Conservation (phyloP, 2,113 vertebrate species). For the Podarcis cretensis region DNA sequence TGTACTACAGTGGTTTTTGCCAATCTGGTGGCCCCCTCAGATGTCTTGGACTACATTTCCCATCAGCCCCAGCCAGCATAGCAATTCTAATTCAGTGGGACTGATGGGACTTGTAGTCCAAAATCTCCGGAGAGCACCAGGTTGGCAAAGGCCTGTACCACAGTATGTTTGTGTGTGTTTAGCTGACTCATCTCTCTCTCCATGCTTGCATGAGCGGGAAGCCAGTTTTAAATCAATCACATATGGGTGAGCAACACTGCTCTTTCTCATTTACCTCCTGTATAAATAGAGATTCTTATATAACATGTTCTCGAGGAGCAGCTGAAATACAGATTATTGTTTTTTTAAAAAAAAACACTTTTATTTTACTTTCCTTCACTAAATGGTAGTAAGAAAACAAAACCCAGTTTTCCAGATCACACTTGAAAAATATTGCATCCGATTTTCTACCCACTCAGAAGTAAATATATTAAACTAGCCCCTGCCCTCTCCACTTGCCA, state of each 20-base stretch:
- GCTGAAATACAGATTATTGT: not conserved
- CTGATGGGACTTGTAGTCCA: not conserved
- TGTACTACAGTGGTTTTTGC: not conserved
- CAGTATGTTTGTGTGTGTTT: conserved; percentile 10
- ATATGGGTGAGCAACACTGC: not conserved
- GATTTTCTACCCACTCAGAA: not conserved
- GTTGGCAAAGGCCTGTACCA: not conserved
- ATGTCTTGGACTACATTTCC: too few relatives aligned
- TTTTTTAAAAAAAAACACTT: conserved; percentile 2
- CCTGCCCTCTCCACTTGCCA: too few relatives aligned
- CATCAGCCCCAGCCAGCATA: too few relatives aligned
- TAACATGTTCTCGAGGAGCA: conserved; percentile 5
- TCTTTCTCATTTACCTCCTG: conserved; percentile 31
- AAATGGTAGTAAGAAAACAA: conserved; percentile 6
- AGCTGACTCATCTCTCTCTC: conserved; percentile 8
- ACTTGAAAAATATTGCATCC: not conserved
- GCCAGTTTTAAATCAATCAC: conserved; percentile 40
- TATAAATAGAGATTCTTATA: conserved; percentile 26
- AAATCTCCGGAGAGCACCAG: too few relatives aligned
- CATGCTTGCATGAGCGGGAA: conserved; percentile 28
- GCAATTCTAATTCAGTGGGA: too few relatives aligned
- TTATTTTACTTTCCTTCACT: conserved; percentile 11
- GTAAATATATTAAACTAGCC: not conserved
- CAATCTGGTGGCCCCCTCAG: too few relatives aligned
- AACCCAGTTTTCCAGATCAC: conserved; percentile 6